These are phyloP conservation scores for Chrysocyon brachyurus DNA, from an alignment of 2,797 vertebrate genomes.

Conservation along the genomic window DNA sequence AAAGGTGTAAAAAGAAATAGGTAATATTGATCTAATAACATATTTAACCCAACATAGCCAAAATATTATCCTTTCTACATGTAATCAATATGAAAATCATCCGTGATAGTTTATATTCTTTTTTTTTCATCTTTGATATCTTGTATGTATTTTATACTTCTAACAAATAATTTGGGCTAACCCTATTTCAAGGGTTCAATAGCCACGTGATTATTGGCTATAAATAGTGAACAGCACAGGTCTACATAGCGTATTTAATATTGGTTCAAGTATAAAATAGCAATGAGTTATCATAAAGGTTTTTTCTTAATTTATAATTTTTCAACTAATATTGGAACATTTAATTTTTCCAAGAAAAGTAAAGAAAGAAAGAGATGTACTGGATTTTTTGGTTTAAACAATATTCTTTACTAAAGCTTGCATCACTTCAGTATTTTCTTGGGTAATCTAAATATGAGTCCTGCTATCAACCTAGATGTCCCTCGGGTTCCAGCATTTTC, in stretches of 20 bases:
- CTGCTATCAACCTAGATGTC: neutral
- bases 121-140: neutral
- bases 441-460: neutral
- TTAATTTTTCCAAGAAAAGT: neutral
- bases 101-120: neutral
- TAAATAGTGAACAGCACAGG: neutral
- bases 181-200: neutral
- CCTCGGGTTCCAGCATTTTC: neutral
- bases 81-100: neutral
- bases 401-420: neutral
- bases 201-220: neutral
- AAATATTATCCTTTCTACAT: neutral
- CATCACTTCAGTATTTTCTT: neutral
- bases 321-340: neutral
- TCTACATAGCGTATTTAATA: neutral
- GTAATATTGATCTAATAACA: neutral
- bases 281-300: neutral
- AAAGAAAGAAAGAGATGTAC: neutral
- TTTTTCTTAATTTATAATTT: neutral
- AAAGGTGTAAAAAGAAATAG: neutral
- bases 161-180: neutral
- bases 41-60: neutral
- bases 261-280: neutral
- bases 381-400: neutral
- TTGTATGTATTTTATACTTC: neutral